Evolutionary conservation across 2,888 invertebrate species (phyloP), one percentile per base, ranked within the genome.

Genomic region (Cybosia mesomella): DNA sequence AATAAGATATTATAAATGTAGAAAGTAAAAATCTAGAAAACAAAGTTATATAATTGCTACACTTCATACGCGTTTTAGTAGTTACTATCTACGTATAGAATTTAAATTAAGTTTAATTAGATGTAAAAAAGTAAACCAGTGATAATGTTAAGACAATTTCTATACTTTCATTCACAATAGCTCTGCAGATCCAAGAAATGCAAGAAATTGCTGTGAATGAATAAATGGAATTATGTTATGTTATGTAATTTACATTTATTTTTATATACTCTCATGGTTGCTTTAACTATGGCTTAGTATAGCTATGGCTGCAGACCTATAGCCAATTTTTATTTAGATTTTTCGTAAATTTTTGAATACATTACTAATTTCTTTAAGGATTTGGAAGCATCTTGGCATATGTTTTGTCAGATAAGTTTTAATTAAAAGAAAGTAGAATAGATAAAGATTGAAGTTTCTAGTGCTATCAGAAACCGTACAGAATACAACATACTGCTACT

Each of bases 11-110:
- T 49, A 18, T 49, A 49, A n/a, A n/a, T n/a, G 2, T 49, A 49
- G n/a, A 49, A n/a, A 49, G 43, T 43, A n/a, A 49, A n/a, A 49
- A 49, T 49, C n/a, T 49, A 49, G 49, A 49, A n/a, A n/a, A 49
- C 9, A 0, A 39, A 7, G 18, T 43, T 43, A 43, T 43, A 43
- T 43, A 43, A 43, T 18, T 43, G 15, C 2, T 1, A 9, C 43
- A 43, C n/a, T 8, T 49, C n/a, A 49, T 43, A 43, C 49, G n/a
- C 18, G 13, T 43, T 49, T 49, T n/a, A n/a, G n/a, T 8, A 18
- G 3, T 18, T 49, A 9, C 5, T 49, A 43, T 43, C 43, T 18
- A 8, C 9, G n/a, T n/a, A 49, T 49, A 49, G 49, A 49, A 49
- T 49, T 49, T 49, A n/a, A 49, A 49, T 49, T 18, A n/a, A n/a